A percentile compares a stretch with the other conserved stretches of the same genome.
Conservation (phyloP, 1,140 invertebrate species). For the Drosophila eugracilis region DNA sequence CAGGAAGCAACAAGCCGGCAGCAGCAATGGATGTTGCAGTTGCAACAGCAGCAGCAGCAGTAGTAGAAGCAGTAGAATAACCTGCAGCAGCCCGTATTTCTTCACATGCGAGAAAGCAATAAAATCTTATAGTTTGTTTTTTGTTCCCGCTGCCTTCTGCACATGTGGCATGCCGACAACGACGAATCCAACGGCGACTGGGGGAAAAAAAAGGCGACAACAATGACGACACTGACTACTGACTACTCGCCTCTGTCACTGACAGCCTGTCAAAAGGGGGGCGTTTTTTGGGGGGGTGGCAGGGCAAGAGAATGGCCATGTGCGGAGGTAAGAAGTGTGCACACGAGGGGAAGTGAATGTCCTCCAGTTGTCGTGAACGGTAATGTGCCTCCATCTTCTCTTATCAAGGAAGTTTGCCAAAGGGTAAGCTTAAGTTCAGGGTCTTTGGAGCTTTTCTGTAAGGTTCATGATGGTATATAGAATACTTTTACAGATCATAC, state of each 20-base stretch:
- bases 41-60: slow-evolving; percentile 19
- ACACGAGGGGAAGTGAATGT: slow-evolving; percentile 30
- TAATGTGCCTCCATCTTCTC: slow-evolving; percentile 37
- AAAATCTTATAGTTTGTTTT: slow-evolving; percentile 77
- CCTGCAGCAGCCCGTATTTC: slow-evolving; percentile 57
- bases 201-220: slow-evolving; percentile 71
- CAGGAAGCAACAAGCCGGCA: slow-evolving; percentile 39
- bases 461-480: not conserved
- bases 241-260: slow-evolving; percentile 71
- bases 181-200: slow-evolving; percentile 34
- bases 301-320: not conserved
- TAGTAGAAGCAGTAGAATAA: slow-evolving; percentile 27
- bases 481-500: not conserved
- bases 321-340: slow-evolving; percentile 6
- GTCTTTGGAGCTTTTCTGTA: not conserved
- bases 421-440: slow-evolving; percentile 1
- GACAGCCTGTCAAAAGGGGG: slow-evolving; percentile 68
- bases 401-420: not conserved
- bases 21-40: not conserved
- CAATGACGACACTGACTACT: slow-evolving; percentile 78
- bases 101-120: slow-evolving; percentile 77
- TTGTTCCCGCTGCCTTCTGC: slow-evolving; percentile 58
- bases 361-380: slow-evolving; percentile 64
- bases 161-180: slow-evolving; percentile 67
- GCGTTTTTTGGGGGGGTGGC: slow-evolving; percentile 9